Base-by-base conservation (phyloP, 2,888 invertebrate genomes). In the Coleophora flavipennella region DNA sequence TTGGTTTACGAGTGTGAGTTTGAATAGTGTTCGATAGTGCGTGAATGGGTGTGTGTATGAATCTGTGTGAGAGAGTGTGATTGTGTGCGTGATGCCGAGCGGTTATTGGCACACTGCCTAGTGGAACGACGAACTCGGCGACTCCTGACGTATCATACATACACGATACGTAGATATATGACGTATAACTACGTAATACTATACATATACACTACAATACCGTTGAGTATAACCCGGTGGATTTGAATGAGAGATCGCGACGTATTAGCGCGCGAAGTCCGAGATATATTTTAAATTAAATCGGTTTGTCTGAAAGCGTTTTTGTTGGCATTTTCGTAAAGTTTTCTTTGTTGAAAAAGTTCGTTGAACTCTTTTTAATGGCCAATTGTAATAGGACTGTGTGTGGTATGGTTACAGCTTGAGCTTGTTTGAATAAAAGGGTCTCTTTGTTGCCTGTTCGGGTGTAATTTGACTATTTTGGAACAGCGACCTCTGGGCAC, bases 51-150 rank as follows among this genome's bases (percentile, higher is more conserved):
- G 72, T 64, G 64, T 53, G 55, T 46, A 51, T 66, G 50, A 65
- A 55, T 45, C 56, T 60, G 57, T 55, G 55, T 63, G 76, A 75
- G 20, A 4, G 6, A 20, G 25, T 35, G 36, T 14, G 31, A 43
- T 13, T 47, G 72, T 64, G 64, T 53, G 55, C 46, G 51, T 66
- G 51, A 65, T 56, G 46, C 57, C 61, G 57, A 55, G 55, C 64
- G 76, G 76, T 59, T 77, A 62, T 83, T 84, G 84, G 84, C 84
- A 81, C 62, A 84, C 65, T 84, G 84, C 84, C 84, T 73, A 84
- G 63, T 84, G 49, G 83, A 71, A 73, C 84, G 74, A 81, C 70
- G 83, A 81, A 76, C 84, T 77, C 67, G 51, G 36, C 67, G 67
- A 64, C 70, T 62, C 46, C 61, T 73, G 72, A 71, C 73, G 70